Conservation (phyloP, 2,888 invertebrate species). For the Alloscopus bannaensis region DNA sequence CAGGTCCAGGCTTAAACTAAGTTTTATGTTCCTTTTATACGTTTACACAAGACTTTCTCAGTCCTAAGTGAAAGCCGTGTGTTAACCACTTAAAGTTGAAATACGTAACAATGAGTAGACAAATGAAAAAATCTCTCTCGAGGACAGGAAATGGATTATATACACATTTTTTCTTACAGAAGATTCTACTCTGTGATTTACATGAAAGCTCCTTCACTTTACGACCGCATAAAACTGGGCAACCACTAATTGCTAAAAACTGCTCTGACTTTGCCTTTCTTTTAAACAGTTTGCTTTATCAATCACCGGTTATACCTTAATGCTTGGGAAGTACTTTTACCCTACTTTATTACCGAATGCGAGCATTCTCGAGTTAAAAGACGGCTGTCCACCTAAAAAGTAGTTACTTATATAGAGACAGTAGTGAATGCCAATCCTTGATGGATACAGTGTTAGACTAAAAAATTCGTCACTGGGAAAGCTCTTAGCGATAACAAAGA, state of each 20-base stretch:
- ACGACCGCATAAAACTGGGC: slow-evolving; percentile 28
- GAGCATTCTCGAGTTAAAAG: slow-evolving; percentile 12
- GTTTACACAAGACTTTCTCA: too few species aligned
- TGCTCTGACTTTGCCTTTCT: background rate
- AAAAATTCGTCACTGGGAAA: too few species aligned
- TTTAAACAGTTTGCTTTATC: background rate
- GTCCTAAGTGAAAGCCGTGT: too few species aligned
- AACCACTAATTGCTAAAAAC: slow-evolving; percentile 35
- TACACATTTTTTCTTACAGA: slow-evolving; percentile 35
- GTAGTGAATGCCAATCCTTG: too few species aligned
- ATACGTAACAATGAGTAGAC: background rate
- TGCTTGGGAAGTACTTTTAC: background rate
- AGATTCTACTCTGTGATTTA: slow-evolving; percentile 35
- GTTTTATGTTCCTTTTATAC: too few species aligned
- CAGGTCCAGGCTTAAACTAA: too few species aligned
- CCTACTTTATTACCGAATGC: slow-evolving; percentile 14
- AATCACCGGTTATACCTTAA: background rate
- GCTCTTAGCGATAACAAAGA: too few species aligned
- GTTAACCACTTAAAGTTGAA: too few species aligned
- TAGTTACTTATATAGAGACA: too few species aligned
- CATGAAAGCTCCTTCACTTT: slow-evolving; percentile 27
- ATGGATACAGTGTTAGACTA: too few species aligned
- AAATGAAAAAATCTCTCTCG: background rate
- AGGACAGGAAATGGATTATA: slow-evolving; percentile 47
- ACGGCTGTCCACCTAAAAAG: too few species aligned